Percentiles rank a stretch among this genome's conserved stretches.
phyloP scores from a whole-genome alignment of 2,113 vertebrate species.

The Antennarius striatus region DNA sequence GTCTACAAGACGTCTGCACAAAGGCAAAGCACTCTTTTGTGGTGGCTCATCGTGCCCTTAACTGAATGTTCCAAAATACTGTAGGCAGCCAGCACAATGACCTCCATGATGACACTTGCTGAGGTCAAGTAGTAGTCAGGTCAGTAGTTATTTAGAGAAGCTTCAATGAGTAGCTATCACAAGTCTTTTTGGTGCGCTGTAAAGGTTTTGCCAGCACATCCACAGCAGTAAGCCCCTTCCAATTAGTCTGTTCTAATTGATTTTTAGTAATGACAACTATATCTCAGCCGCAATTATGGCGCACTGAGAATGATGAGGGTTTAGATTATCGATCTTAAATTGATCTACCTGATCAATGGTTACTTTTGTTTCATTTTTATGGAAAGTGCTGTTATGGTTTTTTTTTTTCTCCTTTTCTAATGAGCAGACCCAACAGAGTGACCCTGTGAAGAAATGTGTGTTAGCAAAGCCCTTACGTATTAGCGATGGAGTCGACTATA shows the following conservation, averaged over 20 bases:
- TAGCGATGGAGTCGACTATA: conserved; percentile 36
- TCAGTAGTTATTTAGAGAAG: conserved; percentile 72
- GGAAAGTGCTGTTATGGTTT: conserved; percentile 69
- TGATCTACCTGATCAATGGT: conserved; percentile 81
- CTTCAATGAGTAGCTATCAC: conserved; percentile 46
- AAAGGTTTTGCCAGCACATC: conserved; percentile 60
- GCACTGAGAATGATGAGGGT: conserved; percentile 81
- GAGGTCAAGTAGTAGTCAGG: too few species aligned
- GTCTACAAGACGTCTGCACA: too few species aligned
- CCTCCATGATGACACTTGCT: conserved; percentile 71
- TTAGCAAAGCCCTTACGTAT: conserved; percentile 44
- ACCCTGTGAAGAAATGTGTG: conserved; percentile 55
- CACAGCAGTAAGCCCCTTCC: conserved; percentile 70
- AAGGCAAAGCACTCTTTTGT: conserved; percentile 52
- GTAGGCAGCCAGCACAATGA: conserved; percentile 59
- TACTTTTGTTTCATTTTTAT: conserved; percentile 80
- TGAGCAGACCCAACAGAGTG: conserved; percentile 57
- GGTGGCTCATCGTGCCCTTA: conserved; percentile 45
- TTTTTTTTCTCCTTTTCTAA: conserved; percentile 65
- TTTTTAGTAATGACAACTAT: conserved; percentile 80
- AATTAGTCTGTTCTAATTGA: conserved; percentile 79
- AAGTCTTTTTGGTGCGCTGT: conserved; percentile 67
- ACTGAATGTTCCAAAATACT: conserved; percentile 68
- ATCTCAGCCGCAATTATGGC: conserved; percentile 81
- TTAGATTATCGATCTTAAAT: conserved; percentile 82